Evolutionary conservation across 2,113 vertebrate genomes (phyloP).

Genomic region (Indri indri): DNA sequence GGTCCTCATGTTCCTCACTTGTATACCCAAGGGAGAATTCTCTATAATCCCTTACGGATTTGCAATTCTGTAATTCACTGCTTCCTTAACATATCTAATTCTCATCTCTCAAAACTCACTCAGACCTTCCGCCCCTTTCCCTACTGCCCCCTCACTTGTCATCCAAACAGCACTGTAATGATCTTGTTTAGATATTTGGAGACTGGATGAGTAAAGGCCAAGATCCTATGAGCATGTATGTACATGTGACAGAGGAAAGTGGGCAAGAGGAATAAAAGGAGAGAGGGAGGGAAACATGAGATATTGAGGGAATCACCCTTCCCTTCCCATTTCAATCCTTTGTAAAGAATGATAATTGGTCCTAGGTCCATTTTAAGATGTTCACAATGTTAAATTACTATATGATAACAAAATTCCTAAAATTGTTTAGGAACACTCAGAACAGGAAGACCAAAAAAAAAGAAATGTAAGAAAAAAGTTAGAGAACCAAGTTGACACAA

Average conservation of each 20-base stretch:
- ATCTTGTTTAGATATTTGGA: background rate
- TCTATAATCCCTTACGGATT: background rate
- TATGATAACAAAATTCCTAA: conserved; percentile 22
- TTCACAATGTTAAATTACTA: conserved; percentile 11
- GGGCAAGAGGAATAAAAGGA: background rate
- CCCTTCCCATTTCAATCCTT: background rate
- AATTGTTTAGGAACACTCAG: conserved; percentile 9
- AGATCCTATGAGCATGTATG: background rate
- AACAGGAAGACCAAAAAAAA: background rate
- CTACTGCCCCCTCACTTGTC: background rate
- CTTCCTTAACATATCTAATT: conserved; percentile 24
- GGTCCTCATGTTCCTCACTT: background rate
- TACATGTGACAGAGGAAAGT: background rate
- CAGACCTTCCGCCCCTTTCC: background rate
- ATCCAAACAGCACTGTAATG: background rate
- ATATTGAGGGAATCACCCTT: background rate
- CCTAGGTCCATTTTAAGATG: background rate
- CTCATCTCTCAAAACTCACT: background rate
- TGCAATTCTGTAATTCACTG: conserved; percentile 3
- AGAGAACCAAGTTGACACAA: background rate
- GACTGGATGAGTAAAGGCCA: background rate
- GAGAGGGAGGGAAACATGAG: background rate
- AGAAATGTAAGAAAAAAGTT: background rate
- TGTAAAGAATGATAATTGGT: conserved; percentile 1
- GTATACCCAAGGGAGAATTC: background rate